Conservation (phyloP, 2,888 invertebrate genomes). For the Ormyrus pomaceus region DNA sequence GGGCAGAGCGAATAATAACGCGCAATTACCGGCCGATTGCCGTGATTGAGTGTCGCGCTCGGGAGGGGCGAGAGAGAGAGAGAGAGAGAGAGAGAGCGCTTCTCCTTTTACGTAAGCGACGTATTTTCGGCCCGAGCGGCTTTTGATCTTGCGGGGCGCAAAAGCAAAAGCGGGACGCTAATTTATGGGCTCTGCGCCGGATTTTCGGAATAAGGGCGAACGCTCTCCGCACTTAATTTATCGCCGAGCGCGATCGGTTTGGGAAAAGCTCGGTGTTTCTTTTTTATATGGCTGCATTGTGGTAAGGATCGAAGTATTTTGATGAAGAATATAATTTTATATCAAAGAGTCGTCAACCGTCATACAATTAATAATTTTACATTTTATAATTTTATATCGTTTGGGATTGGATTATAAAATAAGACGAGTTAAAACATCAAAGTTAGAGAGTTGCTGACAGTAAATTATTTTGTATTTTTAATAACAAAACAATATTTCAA, state of each 20-base stretch:
- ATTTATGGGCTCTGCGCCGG: background rate
- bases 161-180: background rate
- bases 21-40: constrained; percentile 20
- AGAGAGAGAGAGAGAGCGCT: background rate
- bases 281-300: too few relatives aligned
- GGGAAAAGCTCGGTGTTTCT: background rate
- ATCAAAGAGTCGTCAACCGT: too few relatives aligned
- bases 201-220: constrained; percentile 9
- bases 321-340: too few relatives aligned
- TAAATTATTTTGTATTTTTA: too few relatives aligned
- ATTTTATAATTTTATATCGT: too few relatives aligned
- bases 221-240: constrained; percentile 19
- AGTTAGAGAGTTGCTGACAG: too few relatives aligned
- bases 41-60: constrained; percentile 38
- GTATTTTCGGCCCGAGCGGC: background rate
- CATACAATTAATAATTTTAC: too few relatives aligned
- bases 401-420: too few relatives aligned
- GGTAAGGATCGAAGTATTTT: too few relatives aligned
- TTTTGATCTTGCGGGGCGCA: constrained; percentile 22
- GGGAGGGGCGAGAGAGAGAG: too few relatives aligned
- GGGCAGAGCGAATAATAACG: background rate
- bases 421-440: too few relatives aligned
- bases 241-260: constrained; percentile 8
- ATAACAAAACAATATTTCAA: too few relatives aligned
- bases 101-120: background rate